Conservation (phyloP, 2,113 vertebrate genomes). For the Neotoma lepida region DNA sequence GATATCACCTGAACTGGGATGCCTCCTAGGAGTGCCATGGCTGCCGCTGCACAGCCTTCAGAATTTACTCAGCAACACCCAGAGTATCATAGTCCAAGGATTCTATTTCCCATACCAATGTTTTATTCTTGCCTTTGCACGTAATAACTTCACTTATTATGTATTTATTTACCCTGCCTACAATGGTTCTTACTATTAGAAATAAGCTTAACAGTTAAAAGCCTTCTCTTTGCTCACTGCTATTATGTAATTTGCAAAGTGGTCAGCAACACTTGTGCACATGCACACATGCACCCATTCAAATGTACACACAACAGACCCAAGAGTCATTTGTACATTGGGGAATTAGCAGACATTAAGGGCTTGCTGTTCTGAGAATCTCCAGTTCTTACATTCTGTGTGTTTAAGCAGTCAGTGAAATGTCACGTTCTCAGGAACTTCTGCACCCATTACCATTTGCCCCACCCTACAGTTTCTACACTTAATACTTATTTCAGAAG, state of each 20-base stretch:
- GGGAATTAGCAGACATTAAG: not conserved
- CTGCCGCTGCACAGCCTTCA: not conserved
- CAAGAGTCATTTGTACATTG: not conserved
- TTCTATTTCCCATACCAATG: not conserved
- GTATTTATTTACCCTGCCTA: not conserved
- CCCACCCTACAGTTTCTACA: too few relatives aligned
- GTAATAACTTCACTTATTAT: not conserved
- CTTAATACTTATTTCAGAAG: not conserved
- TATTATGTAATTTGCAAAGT: not conserved
- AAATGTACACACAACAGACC: not conserved
- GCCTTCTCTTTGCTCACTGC: not conserved
- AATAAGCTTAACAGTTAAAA: not conserved
- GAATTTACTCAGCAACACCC: not conserved
- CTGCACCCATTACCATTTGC: not conserved
- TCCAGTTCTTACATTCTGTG: not conserved
- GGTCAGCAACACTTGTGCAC: not conserved
- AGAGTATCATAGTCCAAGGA: not conserved
- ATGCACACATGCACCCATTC: too few relatives aligned
- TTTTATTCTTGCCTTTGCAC: too few relatives aligned
- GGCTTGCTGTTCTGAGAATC: not conserved
- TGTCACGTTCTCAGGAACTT: too few relatives aligned
- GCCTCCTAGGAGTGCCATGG: not conserved
- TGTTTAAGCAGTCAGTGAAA: not conserved
- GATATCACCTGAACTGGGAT: not conserved
- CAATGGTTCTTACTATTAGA: not conserved